These are phyloP conservation scores for Decapterus maruadsi DNA, from an alignment of 2,797 vertebrate species.

Conservation along the genomic window DNA sequence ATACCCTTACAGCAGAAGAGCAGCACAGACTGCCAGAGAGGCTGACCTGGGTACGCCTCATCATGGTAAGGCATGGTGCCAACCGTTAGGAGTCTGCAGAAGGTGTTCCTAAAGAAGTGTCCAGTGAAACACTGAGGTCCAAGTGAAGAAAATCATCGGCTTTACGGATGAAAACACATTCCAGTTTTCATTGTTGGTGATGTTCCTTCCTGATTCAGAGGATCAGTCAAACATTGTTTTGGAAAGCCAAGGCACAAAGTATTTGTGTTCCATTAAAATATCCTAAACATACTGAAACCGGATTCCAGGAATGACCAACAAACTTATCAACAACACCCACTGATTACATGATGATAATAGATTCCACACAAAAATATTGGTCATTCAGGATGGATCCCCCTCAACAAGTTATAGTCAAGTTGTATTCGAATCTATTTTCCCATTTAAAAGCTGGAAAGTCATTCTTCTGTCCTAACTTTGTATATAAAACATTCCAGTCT, in stretches of 20 bases:
- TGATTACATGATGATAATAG: background rate
- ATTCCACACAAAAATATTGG: background rate
- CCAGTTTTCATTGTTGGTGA: conserved; percentile 13
- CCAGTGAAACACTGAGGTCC: conserved; percentile 33
- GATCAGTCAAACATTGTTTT: conserved; percentile 37
- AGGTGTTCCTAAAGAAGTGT: conserved; percentile 44
- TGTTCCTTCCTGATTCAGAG: conserved; percentile 10
- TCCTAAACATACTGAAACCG: conserved; percentile 5
- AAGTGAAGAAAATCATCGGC: conserved; percentile 9
- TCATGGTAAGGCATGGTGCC: conserved; percentile 80
- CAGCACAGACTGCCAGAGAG: conserved; percentile 84
- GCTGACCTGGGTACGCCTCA: conserved; percentile 77
- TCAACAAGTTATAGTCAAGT: background rate
- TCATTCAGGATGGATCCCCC: background rate
- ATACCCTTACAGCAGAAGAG: conserved; percentile 87
- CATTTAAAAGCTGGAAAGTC: conserved; percentile 22
- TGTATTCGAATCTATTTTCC: background rate
- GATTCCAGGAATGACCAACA: background rate
- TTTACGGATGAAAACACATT: conserved; percentile 20
- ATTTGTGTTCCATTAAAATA: conserved; percentile 18
- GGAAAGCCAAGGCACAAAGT: conserved; percentile 25
- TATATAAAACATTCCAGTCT: conserved; percentile 12
- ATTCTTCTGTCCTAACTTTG: conserved; percentile 5
- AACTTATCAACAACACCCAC: background rate
- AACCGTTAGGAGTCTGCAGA: background rate